Base-by-base conservation (phyloP, 2,888 invertebrate genomes). In the Pyralis farinalis region DNA sequence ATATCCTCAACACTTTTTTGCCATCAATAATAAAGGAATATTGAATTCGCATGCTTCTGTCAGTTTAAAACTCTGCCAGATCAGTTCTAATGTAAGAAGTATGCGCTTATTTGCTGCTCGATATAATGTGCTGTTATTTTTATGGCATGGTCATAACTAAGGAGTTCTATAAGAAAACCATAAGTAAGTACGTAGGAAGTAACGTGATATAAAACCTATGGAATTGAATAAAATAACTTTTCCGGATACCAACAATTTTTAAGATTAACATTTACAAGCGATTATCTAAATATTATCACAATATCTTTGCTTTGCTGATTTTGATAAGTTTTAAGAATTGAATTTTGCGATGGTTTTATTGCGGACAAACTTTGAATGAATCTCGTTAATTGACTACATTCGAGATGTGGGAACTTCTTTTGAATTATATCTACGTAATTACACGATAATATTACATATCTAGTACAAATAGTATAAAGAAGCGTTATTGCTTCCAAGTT, bases 401-500 rank as follows among this genome's bases (percentile, higher is more conserved):
- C 36, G 37, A 44, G 37, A 42, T 21, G 37, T 34, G 25, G 25
- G 25, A 12, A 37, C 9, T 21, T 30, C 7, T 22, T 33, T 34
- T 28, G 10, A 3, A 25, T 25, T 7, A 25, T 39, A 27, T 33
- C 16, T 33, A 39, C 11, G 33, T 28, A 11, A 12, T 31, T 31
- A 31, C 8, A 33, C 16, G 33, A 34, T n/a, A 37, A 27, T 32
- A 29, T 21, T 31, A 30, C 21, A n/a, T n/a, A n/a, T n/a, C 22
- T 42, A 41, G n/a, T n/a, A 40, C 31, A 40, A 40, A 31, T 41
- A 48, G 37, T 42, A 40, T 30, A 34, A 43, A 44, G 64, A 73
- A 75, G 73, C 72, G 30, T 63, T 67, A 71, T 67, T 70, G 73
- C 71, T 71, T 59, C 71, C 42, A 43, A 39, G 57, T 67, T 66